Percentiles rank a stretch among this genome's conserved stretches.
phyloP scores from a whole-genome alignment of 2,113 vertebrate genomes.

The Rhizomys pruinosus region DNA sequence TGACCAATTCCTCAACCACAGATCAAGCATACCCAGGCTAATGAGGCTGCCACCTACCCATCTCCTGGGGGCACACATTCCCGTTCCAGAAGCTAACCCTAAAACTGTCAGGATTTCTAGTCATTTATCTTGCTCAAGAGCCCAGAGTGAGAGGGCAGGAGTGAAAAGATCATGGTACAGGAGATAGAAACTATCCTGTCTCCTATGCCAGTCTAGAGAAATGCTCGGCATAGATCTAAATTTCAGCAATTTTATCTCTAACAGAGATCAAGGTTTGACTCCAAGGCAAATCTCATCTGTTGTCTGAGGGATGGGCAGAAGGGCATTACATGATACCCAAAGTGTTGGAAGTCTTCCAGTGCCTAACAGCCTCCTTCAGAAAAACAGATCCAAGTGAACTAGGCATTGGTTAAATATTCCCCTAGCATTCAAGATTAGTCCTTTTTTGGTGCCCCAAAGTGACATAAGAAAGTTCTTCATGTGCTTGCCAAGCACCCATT shows the following conservation, averaged over 20 bases:
- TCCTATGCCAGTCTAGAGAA: conserved; percentile 9
- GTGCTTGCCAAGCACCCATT: conserved; percentile 53
- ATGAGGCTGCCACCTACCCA: neutral
- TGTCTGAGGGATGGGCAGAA: neutral
- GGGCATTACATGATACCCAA: conserved; percentile 3
- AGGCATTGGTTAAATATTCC: conserved; percentile 12
- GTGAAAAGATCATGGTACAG: neutral
- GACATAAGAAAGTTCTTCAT: conserved; percentile 67
- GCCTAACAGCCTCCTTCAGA: neutral
- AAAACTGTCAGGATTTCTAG: neutral
- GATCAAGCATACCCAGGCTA: conserved; percentile 3
- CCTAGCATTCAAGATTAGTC: conserved; percentile 66
- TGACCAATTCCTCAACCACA: neutral
- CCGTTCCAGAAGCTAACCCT: neutral
- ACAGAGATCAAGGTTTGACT: neutral
- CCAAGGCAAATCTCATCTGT: conserved; percentile 32
- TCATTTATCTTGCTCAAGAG: neutral
- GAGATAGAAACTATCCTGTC: neutral
- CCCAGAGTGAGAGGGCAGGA: conserved; percentile 3
- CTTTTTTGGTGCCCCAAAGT: conserved; percentile 65
- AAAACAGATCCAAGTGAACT: neutral
- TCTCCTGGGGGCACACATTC: neutral
- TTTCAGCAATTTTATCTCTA: conserved; percentile 31
- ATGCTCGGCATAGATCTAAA: conserved; percentile 7
- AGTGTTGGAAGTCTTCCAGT: conserved; percentile 46